Base-by-base conservation (phyloP, 2,888 invertebrate genomes). In the Pseudeuparius sepicola region DNA sequence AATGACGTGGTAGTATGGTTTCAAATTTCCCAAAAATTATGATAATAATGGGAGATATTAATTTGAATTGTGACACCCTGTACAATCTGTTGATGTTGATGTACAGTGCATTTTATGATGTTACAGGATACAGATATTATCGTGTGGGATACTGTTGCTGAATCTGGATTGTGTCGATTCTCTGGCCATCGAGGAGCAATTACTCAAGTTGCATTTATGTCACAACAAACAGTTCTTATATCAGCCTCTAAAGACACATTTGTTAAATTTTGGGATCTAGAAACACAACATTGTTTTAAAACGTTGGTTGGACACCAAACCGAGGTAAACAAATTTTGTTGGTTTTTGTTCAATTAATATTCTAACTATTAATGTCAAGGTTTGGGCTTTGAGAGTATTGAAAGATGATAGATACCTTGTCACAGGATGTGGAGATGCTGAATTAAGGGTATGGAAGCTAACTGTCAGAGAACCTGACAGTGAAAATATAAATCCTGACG, bases 261-360 rank as follows among this genome's bases (percentile, higher is more conserved):
- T 58, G 75, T 98, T 1, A 97, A 96, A 61, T 90, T 98, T 59
- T 98, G 97, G 97, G 90, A 97, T 60, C 68, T 97, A 45, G 83
- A 87, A 46, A 90, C 90, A 4, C 86, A 92, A 51, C 86, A 90
- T 54, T 97, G 96, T 60, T 97, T 97, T 54, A 88, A 87, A 60
- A 97, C 97, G 3, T 67, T 98, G 31, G 79, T 88, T 24, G 93
- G 89, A 37, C 85, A 88, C 63, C 74, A 78, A 52, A 77, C 80
- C 44, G 93, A 93, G 68, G 82, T 80, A 64, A 44, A 51, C 16
- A 17, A 5, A 42, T 39, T 25, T 17, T n/a, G 28, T 9, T 36
- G 32, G 16, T 39, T 7, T 30, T 10, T 20, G 6, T 10, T n/a
- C 29, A 25, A 29, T 12, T 20, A 14, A 17, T 15, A 15, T 23